These are phyloP conservation scores for Micrasema longulum DNA, from an alignment of 1,140 invertebrate genomes.

Conservation along the genomic window DNA sequence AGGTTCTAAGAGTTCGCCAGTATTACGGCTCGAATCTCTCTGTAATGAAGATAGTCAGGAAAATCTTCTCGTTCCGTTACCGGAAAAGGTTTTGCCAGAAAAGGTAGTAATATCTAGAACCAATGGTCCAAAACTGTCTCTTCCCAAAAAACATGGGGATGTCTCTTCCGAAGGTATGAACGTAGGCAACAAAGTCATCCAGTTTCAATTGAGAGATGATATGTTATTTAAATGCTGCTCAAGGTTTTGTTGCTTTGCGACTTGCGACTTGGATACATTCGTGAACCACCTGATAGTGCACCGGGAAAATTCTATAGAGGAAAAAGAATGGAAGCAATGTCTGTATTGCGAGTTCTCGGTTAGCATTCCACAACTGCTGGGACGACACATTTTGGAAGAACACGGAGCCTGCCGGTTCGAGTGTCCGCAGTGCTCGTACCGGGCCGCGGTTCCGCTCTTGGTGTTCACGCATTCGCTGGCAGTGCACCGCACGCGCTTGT, in stretches of 20 bases:
- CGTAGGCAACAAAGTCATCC: background rate
- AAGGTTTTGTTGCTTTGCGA: background rate
- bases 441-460: slow-evolving; percentile 15
- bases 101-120: slow-evolving; percentile 30
- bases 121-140: background rate
- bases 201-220: background rate
- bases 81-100: slow-evolving; percentile 1
- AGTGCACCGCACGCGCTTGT: slow-evolving; percentile 11
- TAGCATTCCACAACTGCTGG: background rate
- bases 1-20: too few relatives aligned
- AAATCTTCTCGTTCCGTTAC: background rate
- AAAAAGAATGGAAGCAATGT: background rate
- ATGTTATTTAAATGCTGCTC: slow-evolving; percentile 4
- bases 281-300: background rate
- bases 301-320: background rate
- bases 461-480: slow-evolving; percentile 22
- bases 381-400: slow-evolving; percentile 3
- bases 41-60: too few relatives aligned
- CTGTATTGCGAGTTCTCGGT: slow-evolving; percentile 16
- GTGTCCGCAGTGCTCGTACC: slow-evolving; percentile 31
- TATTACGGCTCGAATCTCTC: too few relatives aligned
- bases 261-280: background rate
- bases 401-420: slow-evolving; percentile 31
- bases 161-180: background rate
- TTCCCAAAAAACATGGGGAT: too few relatives aligned